These are phyloP conservation scores for Megamerina dolium DNA, from an alignment of 2,888 invertebrate genomes.

Conservation along the genomic window DNA sequence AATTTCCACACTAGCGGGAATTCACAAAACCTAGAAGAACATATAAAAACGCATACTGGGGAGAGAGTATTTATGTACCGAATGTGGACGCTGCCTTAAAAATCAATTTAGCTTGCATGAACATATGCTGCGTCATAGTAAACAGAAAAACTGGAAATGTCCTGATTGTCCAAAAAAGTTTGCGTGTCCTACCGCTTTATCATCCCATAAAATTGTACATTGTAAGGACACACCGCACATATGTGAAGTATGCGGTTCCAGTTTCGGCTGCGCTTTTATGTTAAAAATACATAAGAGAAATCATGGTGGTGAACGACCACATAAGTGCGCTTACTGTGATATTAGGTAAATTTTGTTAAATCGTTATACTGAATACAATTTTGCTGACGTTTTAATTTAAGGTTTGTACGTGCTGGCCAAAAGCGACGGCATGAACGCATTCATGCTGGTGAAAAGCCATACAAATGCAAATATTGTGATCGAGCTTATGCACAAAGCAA, in stretches of 20 bases:
- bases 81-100: constrained; percentile 55
- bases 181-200: constrained; percentile 53
- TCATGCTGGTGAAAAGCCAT: constrained; percentile 52
- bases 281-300: constrained; percentile 60
- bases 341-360: constrained; percentile 29
- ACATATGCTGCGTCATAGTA: constrained; percentile 54
- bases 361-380: not conserved
- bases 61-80: constrained; percentile 55
- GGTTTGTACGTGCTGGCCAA: constrained; percentile 55
- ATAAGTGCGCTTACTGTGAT: constrained; percentile 31
- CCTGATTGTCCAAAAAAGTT: constrained; percentile 55
- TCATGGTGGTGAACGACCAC: constrained; percentile 54
- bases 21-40: constrained; percentile 54
- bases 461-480: constrained; percentile 26
- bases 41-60: constrained; percentile 52
- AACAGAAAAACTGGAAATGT: constrained; percentile 52
- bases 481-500: constrained; percentile 29
- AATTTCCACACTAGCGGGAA: too few species aligned
- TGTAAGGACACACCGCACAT: constrained; percentile 56
- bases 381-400: constrained; percentile 22
- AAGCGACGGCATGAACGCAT: constrained; percentile 55
- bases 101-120: constrained; percentile 53
- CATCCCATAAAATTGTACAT: constrained; percentile 51
- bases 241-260: constrained; percentile 58
- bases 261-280: constrained; percentile 54